Base-by-base conservation (phyloP, 2,888 invertebrate genomes). In the Cyrtodaria siliqua region DNA sequence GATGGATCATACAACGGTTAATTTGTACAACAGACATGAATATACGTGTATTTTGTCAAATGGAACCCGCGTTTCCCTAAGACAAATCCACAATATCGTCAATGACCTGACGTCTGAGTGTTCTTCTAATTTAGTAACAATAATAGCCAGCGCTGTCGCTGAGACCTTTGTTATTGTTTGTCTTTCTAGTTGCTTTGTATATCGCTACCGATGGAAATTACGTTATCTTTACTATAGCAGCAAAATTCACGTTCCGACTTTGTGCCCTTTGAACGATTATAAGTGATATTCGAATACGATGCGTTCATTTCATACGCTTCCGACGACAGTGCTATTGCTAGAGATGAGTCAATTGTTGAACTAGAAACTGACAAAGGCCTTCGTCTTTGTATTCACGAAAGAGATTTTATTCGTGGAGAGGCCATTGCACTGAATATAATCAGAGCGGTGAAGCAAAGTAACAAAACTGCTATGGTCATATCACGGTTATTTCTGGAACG, bases 391-490 rank as follows among this genome's bases (percentile, higher is more conserved):
- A 55, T 74, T 26, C 74, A 74, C 29, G 74, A 74, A 44, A 57
- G 74, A 57, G 74, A 74, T 50, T 74, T 74, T 38, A 27, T 38
- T 47, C 68, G 68, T 6, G 74, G 74, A 23, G 63, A 74, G 49
- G 62, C 74, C 3, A 74, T 74, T 33, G 62, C 68, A n/a, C 33
- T 63, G 2, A 74, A 74, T 44, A 74, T 74, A 8, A 63, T 55
- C 6, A 57, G 38, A 26, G 63, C 63, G 26, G 68, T 74, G 1
- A 57, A 55, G 12, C 55, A 18, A 16, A 74, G 74, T 44, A 74
- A 52, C 23, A 27, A 55, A 53, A 74, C 68, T 4, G 2, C 68
- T 14, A 26, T 74, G 16, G 63, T 74, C 20, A 8, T 74, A 14
- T 68, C 74, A 4, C 52, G 18, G 16, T 18, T 33, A 2, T 74